Evolutionary conservation across 2,113 vertebrate species (phyloP).

Genomic region (Psophia crepitans): DNA sequence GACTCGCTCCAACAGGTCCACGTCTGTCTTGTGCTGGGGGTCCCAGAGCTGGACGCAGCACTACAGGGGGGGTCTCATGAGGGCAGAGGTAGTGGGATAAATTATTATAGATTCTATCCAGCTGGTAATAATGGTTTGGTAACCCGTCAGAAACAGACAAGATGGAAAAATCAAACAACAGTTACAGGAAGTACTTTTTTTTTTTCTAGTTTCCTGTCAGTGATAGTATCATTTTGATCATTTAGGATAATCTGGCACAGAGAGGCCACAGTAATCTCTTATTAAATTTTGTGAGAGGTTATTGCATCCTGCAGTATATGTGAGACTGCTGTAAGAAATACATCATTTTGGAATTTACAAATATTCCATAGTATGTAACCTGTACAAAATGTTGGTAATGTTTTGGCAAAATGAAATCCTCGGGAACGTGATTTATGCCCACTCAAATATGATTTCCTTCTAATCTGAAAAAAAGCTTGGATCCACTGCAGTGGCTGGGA

Average conservation of each 20-base stretch:
- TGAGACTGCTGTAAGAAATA: neutral
- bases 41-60: too few species aligned
- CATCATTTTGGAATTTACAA: neutral
- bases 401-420: neutral
- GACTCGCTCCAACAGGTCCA: too few species aligned
- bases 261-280: accelerated
- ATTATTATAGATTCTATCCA: neutral
- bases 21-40: too few species aligned
- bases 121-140: neutral
- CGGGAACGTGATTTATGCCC: neutral
- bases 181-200: neutral
- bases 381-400: neutral
- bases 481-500: accelerated
- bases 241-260: neutral
- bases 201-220: neutral
- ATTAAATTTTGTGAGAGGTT: neutral
- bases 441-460: neutral
- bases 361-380: neutral
- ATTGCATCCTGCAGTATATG: neutral
- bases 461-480: neutral
- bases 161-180: neutral
- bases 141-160: neutral
- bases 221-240: neutral
- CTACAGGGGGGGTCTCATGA: too few species aligned
- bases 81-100: neutral